phyloP scores from a whole-genome alignment of 2,113 vertebrate genomes.

The Cheilinus undulatus region DNA sequence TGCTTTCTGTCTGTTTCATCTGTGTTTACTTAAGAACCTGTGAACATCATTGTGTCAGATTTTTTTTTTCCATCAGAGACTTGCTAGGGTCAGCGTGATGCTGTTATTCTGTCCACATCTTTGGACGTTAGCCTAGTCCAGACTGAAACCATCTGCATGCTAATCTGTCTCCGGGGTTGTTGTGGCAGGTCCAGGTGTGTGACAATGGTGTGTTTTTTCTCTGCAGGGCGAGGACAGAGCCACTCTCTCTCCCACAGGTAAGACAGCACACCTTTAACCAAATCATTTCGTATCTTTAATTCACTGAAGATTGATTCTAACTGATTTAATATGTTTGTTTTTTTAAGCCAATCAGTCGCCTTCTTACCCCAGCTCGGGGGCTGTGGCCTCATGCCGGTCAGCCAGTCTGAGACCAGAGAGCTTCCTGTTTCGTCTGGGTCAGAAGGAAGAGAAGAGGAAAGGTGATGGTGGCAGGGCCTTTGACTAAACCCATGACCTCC shows the following conservation, averaged over 20 bases:
- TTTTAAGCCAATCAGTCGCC: slow-evolving; percentile 88
- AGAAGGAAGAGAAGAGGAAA: slow-evolving; percentile 90
- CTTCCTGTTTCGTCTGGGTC: slow-evolving; percentile 90
- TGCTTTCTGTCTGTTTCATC: background rate
- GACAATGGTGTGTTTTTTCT: slow-evolving; percentile 21
- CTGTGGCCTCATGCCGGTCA: slow-evolving; percentile 82
- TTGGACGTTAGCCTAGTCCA: too few relatives aligned
- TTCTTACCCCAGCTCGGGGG: slow-evolving; percentile 84
- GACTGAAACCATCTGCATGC: too few relatives aligned
- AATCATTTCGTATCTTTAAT: too few relatives aligned
- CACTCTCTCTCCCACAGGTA: slow-evolving; percentile 88
- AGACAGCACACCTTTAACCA: slow-evolving; percentile 16
- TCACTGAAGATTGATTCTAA: background rate
- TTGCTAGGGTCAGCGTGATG: too few relatives aligned
- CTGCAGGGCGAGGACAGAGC: slow-evolving; percentile 90
- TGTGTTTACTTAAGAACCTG: too few relatives aligned
- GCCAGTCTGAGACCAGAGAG: slow-evolving; percentile 89
- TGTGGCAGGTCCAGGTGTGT: slow-evolving; percentile 30
- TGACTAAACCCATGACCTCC: background rate
- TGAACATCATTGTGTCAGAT: too few relatives aligned
- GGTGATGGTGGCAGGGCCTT: slow-evolving; percentile 74
- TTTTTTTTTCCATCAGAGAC: too few relatives aligned
- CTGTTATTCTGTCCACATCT: too few relatives aligned
- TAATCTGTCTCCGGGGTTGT: too few relatives aligned
- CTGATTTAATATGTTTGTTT: background rate